A percentile compares a stretch with the other conserved stretches of the same genome.
These are phyloP conservation scores for Cochlearius cochlearius DNA, from an alignment of 2,113 vertebrate genomes.

Conservation along the genomic window DNA sequence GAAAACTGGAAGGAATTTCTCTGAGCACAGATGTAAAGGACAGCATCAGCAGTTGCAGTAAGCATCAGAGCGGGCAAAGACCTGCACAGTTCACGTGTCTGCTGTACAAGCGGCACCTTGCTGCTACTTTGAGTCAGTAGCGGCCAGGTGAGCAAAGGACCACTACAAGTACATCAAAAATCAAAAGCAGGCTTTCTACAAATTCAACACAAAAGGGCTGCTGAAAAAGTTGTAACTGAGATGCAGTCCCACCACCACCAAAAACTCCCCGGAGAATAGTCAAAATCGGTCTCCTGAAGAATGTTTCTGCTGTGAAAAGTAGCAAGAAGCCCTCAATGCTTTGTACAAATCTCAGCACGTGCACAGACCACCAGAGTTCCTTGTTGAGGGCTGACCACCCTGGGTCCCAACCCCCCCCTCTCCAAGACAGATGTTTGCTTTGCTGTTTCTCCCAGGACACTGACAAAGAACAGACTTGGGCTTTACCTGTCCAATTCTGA, in stretches of 20 bases:
- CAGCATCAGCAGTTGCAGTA: background rate
- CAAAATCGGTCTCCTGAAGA: background rate
- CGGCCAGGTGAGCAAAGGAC: background rate
- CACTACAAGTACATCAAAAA: background rate
- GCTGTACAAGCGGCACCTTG: background rate
- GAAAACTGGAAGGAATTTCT: background rate
- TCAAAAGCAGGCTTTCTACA: background rate
- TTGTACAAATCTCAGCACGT: background rate
- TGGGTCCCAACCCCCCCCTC: background rate
- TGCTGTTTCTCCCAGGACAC: background rate
- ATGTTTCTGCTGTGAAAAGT: background rate
- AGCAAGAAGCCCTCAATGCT: background rate
- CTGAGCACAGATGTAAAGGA: background rate
- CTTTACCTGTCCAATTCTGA: background rate
- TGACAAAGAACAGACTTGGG: background rate
- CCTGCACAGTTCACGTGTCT: fast-evolving
- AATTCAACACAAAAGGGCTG: background rate
- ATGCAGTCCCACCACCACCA: background rate
- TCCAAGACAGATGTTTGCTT: background rate
- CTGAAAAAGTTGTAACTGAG: background rate
- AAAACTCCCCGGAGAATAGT: background rate
- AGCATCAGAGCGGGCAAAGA: background rate
- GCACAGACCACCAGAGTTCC: background rate
- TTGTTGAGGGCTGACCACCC: background rate
- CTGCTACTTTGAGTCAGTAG: background rate